These are phyloP conservation scores for Drosophila falleni DNA, from an alignment of 2,888 invertebrate species.

Conservation along the genomic window DNA sequence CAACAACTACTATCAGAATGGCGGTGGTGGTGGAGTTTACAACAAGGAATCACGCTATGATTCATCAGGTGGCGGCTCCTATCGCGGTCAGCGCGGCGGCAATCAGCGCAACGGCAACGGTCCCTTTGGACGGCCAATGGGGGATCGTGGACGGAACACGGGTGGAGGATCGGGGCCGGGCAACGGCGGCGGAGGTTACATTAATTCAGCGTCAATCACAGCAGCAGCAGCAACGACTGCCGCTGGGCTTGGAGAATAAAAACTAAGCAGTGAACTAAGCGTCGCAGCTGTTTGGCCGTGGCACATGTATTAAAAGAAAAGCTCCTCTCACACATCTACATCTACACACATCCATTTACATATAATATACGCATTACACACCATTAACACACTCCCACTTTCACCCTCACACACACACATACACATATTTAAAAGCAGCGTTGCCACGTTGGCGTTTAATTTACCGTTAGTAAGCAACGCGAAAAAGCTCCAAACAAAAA, in stretches of 20 bases:
- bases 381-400: slow-evolving; percentile 14
- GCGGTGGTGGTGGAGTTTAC: slow-evolving; percentile 68
- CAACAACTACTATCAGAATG: slow-evolving; percentile 73
- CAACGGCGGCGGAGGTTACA: slow-evolving; percentile 74
- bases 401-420: slow-evolving; percentile 41
- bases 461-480: slow-evolving; percentile 58
- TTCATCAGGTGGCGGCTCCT: slow-evolving; percentile 67
- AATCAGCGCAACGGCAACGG: slow-evolving; percentile 76
- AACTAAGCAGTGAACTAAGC: slow-evolving; percentile 62
- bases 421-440: slow-evolving; percentile 32
- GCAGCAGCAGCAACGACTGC: slow-evolving; percentile 61
- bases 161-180: slow-evolving; percentile 55
- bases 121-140: slow-evolving; percentile 77
- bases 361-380: slow-evolving; percentile 35
- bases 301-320: slow-evolving; percentile 62
- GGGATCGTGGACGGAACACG: slow-evolving; percentile 69
- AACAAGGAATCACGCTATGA: slow-evolving; percentile 80
- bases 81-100: slow-evolving; percentile 80
- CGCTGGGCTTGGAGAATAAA: slow-evolving; percentile 78
- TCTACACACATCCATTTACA: slow-evolving; percentile 35
- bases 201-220: slow-evolving; percentile 74
- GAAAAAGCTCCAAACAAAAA: slow-evolving; percentile 44
- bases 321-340: slow-evolving; percentile 44
- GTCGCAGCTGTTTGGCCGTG: slow-evolving; percentile 49
- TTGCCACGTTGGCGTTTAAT: slow-evolving; percentile 62